phyloP scores from a whole-genome alignment of 2,888 invertebrate species.

The Lottia scabra region DNA sequence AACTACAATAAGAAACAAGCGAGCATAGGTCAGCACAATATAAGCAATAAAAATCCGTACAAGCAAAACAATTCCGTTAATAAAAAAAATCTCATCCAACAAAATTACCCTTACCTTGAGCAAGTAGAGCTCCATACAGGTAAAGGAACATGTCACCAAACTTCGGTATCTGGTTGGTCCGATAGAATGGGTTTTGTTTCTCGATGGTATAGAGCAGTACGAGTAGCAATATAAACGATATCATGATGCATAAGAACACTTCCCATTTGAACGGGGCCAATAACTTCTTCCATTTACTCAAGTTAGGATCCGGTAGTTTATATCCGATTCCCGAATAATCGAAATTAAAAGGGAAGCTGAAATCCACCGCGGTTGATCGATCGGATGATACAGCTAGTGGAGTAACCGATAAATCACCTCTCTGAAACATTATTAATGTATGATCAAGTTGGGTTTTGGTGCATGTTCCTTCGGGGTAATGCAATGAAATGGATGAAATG shows the following conservation, averaged over 20 bases:
- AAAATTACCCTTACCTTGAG: neutral
- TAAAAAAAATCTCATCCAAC: no score
- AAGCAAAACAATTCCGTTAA: no score
- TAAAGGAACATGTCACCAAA: neutral
- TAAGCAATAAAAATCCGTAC: no score
- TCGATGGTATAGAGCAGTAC: slow-evolving; percentile 41
- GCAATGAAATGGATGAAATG: no score
- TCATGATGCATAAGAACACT: slow-evolving; percentile 41
- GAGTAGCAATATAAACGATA: slow-evolving; percentile 36
- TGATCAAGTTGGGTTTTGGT: no score
- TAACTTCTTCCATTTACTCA: slow-evolving; percentile 44
- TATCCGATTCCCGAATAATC: slow-evolving; percentile 45
- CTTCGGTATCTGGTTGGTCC: neutral
- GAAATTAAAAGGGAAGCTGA: slow-evolving; percentile 80
- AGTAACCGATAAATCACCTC: slow-evolving; percentile 85
- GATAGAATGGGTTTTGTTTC: slow-evolving; percentile 42
- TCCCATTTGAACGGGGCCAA: slow-evolving; percentile 46
- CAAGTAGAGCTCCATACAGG: neutral
- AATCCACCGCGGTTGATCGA: slow-evolving; percentile 88
- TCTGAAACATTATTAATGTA: slow-evolving; percentile 71
- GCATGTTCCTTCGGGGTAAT: no score
- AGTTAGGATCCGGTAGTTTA: slow-evolving; percentile 41
- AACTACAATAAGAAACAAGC: no score
- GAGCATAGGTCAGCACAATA: no score
- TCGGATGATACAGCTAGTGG: slow-evolving; percentile 91